Evolutionary conservation across 2,888 invertebrate genomes (phyloP), one percentile per base, ranked within the genome.

Genomic region (Caenorhabditis sp.): DNA sequence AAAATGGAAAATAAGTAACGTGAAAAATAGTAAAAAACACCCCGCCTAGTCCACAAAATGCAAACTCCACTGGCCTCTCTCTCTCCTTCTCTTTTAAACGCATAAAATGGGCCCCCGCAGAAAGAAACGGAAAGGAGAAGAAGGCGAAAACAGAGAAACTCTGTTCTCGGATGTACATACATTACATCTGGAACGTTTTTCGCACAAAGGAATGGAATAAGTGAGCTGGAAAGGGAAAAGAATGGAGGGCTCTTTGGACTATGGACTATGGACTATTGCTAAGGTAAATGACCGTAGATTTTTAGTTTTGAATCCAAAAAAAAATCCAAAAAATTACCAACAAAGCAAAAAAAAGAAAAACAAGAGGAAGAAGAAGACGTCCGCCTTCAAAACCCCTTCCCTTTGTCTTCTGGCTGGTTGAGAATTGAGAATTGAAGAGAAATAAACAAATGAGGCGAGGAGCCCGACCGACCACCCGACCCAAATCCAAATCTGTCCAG

Each of bases 381-480:
- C n/a, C n/a, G n/a, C n/a, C n/a, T n/a, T n/a, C n/a, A n/a, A n/a
- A n/a, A n/a, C n/a, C n/a, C n/a, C n/a, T n/a, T n/a, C n/a, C n/a
- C n/a, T n/a, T n/a, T n/a, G n/a, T n/a, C n/a, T n/a, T n/a, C n/a
- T n/a, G n/a, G n/a, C n/a, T n/a, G n/a, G n/a, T n/a, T n/a, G n/a
- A 47, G 68, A 32, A 20, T 18, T 37, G 5, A 20, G 9, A 47
- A 56, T 58, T 65, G 40, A 67, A 60, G 67, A 67, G 67, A 67
- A 67, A 67, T 61, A 76, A 76, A 76, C 76, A 76, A 76, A 76
- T 76, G 76, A 76, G 67, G 67, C 76, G 61, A 61, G 67, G 61
- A 60, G 40, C 37, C 60, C 9, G 32, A 32, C 5, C 9, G 20
- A 26, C 51, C 28, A 50, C 50, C 13, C 65, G 51, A 72, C 72